Evolutionary conservation across 2,113 vertebrate species (phyloP), one percentile per base, ranked within the genome.

Genomic region (Atlantisia rogersi): DNA sequence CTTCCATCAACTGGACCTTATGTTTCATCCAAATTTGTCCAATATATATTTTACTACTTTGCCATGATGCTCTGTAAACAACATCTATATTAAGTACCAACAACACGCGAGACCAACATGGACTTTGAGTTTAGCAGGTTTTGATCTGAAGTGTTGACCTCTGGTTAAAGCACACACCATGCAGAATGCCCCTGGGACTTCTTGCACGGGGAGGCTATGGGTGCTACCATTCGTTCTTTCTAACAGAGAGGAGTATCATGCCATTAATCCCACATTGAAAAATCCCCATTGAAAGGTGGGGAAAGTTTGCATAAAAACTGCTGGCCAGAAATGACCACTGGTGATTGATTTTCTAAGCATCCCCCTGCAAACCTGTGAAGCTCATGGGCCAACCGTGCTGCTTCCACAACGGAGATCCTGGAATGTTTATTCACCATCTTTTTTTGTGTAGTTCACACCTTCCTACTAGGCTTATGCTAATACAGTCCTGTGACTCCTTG

Each of bases 171-270:
- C 42, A 91, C 19, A 67, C 12, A 44, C 16, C 0, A 0, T 15
- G 10, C 7, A 83, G 46, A 63, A 39, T 19, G 7, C 44, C 48
- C 53, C 42, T 60, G 77, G 25, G 31, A 73, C 10, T 80, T 71
- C 53, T 86, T 24, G 4, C 1, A 19, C 0, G 0, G 22, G n/a
- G 40, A 48, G 37, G 15, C 74, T 92, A 58, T 0, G 0, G 11
- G 29, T 62, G 22, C 59, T 60, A 15, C 29, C 3, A 0, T 53
- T 85, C 48, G 18, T 90, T 58, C 75, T 40, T 82, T 63, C 58
- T 59, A 40, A 48, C 3, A 18, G 71, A 80, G 31, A 56, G n/a
- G 37, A 44, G 11, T 25, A 59, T 79, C 26, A 39, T 39, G 21
- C n/a, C 62, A 53, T 86, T 63, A 92, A 28, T 39, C 48, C 37